Percentiles rank a stretch among this genome's conserved stretches.
Evolutionary conservation across 1,140 invertebrate species (phyloP).

Genomic region (Coptotermes formosanus): DNA sequence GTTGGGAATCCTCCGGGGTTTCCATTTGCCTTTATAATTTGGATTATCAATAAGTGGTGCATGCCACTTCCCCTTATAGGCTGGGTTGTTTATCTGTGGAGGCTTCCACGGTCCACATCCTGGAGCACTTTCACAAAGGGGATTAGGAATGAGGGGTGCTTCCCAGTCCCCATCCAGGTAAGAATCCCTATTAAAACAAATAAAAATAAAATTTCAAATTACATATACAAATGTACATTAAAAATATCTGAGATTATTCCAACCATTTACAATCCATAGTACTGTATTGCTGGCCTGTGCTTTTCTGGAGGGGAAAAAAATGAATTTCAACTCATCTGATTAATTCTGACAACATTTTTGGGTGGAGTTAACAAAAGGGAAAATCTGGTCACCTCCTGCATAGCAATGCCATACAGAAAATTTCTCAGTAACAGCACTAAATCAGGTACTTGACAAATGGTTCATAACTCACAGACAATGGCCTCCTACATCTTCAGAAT

Average conservation of each 20-base stretch:
- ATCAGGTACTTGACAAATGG: too few relatives aligned
- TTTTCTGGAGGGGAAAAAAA: too few relatives aligned
- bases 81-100: slow-evolving; percentile 84
- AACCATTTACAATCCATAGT: neutral
- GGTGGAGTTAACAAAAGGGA: too few relatives aligned
- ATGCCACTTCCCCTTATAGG: slow-evolving; percentile 91
- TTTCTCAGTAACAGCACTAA: too few relatives aligned
- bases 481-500: too few relatives aligned
- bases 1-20: slow-evolving; percentile 81
- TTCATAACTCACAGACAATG: too few relatives aligned
- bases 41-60: slow-evolving; percentile 90
- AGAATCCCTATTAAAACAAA: slow-evolving; percentile 65
- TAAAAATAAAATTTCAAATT: neutral
- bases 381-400: too few relatives aligned
- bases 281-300: too few relatives aligned
- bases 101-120: slow-evolving; percentile 93
- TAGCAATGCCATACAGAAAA: too few relatives aligned
- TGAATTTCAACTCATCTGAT: neutral
- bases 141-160: slow-evolving; percentile 88
- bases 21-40: slow-evolving; percentile 93
- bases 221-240: neutral
- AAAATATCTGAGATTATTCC: neutral
- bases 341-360: too few relatives aligned
- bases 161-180: slow-evolving; percentile 99
- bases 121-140: slow-evolving; percentile 74